These are phyloP conservation scores for Bos indicus DNA, from an alignment of 2,113 vertebrate genomes.

Conservation along the genomic window DNA sequence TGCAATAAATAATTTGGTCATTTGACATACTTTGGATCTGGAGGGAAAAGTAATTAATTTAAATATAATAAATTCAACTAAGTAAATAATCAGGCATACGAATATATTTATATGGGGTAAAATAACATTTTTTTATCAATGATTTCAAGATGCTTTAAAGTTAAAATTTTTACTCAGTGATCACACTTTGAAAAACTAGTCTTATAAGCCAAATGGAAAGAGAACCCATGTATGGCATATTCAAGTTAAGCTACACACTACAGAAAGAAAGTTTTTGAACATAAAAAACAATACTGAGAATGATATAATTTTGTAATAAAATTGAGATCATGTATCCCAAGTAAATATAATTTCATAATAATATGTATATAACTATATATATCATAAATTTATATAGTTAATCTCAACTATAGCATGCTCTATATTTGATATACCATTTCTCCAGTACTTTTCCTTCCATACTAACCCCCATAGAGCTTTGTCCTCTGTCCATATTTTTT, in stretches of 20 bases:
- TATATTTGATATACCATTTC: background rate
- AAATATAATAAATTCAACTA: background rate
- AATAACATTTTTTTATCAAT: background rate
- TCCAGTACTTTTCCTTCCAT: background rate
- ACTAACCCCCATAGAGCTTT: background rate
- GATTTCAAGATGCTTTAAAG: background rate
- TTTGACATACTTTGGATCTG: background rate
- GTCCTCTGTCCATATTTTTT: background rate
- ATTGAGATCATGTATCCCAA: background rate
- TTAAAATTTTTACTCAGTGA: background rate
- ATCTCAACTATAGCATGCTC: background rate
- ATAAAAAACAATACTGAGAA: background rate
- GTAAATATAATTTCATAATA: background rate
- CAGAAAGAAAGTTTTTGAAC: background rate
- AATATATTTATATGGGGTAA: background rate
- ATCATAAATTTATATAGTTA: background rate
- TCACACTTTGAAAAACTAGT: background rate
- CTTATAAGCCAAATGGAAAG: background rate
- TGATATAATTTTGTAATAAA: constrained; percentile 17
- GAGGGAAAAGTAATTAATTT: background rate
- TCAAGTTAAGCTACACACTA: background rate
- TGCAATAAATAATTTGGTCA: background rate
- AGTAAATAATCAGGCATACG: background rate
- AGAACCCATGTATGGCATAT: background rate
- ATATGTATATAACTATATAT: background rate